Conservation (phyloP, 2,797 vertebrate genomes). For the Sebastes elongatus region DNA sequence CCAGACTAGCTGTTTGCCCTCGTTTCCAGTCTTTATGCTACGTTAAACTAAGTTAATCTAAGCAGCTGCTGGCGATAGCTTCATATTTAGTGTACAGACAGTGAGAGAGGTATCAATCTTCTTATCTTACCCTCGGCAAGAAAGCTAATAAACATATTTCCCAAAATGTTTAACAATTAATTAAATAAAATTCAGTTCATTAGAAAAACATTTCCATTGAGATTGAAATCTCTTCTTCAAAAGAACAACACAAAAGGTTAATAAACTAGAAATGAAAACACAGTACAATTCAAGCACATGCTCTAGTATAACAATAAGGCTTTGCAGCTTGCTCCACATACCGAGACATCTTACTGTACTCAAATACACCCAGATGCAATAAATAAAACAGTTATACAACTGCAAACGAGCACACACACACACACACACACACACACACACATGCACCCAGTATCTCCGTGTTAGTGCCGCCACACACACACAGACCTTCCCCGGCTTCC, state of each 20-base stretch:
- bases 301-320: background rate
- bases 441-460: background rate
- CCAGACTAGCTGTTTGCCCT: background rate
- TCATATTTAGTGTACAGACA: background rate
- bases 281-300: background rate
- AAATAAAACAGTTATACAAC: slow-evolving; percentile 22
- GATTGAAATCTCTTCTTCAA: background rate
- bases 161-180: background rate
- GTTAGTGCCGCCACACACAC: background rate
- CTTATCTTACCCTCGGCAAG: background rate
- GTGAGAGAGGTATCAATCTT: background rate
- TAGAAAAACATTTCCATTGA: background rate
- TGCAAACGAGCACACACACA: background rate
- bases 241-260: background rate
- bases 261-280: background rate
- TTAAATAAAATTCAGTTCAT: background rate
- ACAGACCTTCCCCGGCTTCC: slow-evolving; percentile 17
- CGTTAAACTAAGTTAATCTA: background rate
- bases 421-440: slow-evolving; percentile 19
- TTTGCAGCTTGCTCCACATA: background rate
- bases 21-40: background rate
- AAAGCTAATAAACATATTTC: background rate
- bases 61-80: background rate
- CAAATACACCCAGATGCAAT: slow-evolving; percentile 4
- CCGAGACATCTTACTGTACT: background rate